phyloP scores from a whole-genome alignment of 2,797 vertebrate genomes.

The Apogon talboti region DNA sequence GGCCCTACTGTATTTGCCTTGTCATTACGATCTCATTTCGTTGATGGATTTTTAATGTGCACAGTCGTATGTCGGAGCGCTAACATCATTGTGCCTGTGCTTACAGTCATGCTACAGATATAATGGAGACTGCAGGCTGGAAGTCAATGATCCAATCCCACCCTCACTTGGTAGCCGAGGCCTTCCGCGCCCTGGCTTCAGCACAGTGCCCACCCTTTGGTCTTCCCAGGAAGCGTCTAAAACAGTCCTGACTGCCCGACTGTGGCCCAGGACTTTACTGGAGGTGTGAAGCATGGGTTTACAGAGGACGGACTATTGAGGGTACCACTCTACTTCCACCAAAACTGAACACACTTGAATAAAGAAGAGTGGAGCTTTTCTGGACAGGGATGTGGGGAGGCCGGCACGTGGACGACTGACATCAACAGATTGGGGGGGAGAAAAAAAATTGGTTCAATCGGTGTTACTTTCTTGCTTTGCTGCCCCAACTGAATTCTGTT shows the following conservation, averaged over 20 bases:
- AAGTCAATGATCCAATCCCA: constrained; percentile 99
- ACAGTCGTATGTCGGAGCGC: constrained; percentile 56
- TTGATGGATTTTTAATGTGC: constrained; percentile 83
- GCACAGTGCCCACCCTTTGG: constrained; percentile 96
- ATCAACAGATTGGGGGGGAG: constrained; percentile 57
- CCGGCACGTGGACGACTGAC: constrained; percentile 72
- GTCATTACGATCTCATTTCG: constrained; percentile 74
- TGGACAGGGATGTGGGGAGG: constrained; percentile 72
- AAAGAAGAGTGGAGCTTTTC: constrained; percentile 71
- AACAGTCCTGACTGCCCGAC: constrained; percentile 91
- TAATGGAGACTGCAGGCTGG: constrained; percentile 99
- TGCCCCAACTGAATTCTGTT: constrained; percentile 66
- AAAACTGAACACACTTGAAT: constrained; percentile 79
- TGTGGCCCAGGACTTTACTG: constrained; percentile 82
- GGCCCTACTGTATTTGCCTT: constrained; percentile 56
- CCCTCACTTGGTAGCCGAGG: constrained; percentile 98
- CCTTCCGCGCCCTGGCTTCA: constrained; percentile 95
- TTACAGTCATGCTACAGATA: constrained; percentile 95
- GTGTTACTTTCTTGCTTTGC: constrained; percentile 77
- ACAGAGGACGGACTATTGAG: constrained; percentile 83
- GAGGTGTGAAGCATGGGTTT: constrained; percentile 75
- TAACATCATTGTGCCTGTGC: constrained; percentile 70
- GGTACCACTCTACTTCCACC: constrained; percentile 80
- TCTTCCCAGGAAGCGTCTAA: constrained; percentile 96
- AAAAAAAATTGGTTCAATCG: constrained; percentile 59